Evolutionary conservation across 2,888 invertebrate genomes (phyloP).

Genomic region (Megastigmus dorsalis): DNA sequence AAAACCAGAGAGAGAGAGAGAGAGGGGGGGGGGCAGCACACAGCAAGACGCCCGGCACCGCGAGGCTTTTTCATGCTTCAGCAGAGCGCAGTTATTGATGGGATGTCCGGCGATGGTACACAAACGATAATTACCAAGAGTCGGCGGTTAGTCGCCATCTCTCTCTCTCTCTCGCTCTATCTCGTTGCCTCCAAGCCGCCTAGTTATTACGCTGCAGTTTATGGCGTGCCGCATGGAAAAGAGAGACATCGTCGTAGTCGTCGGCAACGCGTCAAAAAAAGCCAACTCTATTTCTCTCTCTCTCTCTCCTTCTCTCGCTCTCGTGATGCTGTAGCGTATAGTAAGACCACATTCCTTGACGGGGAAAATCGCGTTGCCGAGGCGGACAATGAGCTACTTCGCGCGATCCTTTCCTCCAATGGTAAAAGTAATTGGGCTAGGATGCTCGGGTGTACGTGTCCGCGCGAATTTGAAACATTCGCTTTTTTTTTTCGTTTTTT

Average conservation of each 20-base stretch:
- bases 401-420: background rate
- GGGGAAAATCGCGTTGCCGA: constrained; percentile 7
- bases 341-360: constrained; percentile 34
- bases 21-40: background rate
- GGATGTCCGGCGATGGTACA: constrained; percentile 9
- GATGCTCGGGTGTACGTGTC: too few species aligned
- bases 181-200: background rate
- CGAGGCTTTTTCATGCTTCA: constrained; percentile 2
- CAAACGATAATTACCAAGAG: constrained; percentile 31
- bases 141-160: background rate
- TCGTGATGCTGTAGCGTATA: too few species aligned
- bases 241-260: background rate
- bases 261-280: background rate
- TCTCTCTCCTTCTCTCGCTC: too few species aligned
- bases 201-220: constrained; percentile 21
- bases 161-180: background rate
- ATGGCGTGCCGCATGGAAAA: constrained; percentile 10
- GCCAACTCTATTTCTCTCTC: too few species aligned
- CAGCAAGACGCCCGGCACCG: background rate
- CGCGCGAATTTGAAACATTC: too few species aligned
- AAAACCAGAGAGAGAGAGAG: too few species aligned
- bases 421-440: too few species aligned
- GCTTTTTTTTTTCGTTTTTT: too few species aligned
- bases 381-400: too few species aligned
- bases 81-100: constrained; percentile 8